Base-by-base conservation (phyloP, 2,113 vertebrate genomes). In the Polypterus bichir region DNA sequence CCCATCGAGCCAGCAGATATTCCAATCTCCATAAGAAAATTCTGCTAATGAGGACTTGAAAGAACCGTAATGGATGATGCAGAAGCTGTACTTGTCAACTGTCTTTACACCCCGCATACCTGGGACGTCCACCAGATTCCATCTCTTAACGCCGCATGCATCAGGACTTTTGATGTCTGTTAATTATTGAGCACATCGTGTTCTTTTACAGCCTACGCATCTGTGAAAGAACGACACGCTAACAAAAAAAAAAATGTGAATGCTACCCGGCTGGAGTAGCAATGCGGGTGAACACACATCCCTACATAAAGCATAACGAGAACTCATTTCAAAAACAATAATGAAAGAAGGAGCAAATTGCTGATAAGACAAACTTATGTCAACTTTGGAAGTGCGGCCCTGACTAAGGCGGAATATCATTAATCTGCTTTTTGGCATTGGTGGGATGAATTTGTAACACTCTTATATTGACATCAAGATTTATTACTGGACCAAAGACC, bases 401-500 rank as follows among this genome's bases (percentile, higher is more conserved):
- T 27, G 27, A 27, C 27, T 27, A 27, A 27, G 27, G 27, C 46
- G 8, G 46, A 53, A 57, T 47, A 51, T 47, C 59, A 57, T 6
- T 6, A 47, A 46, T 55, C 8, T 27, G 7, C 48, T 49, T 9
- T 46, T 5, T 11, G 47, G 44, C 44, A 10, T 27, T 51, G 53
- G 47, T 8, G 5, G 59, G 59, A 44, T 64, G 62, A 57, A 54
- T 54, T 58, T 44, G 57, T 9, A 7, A 6, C 48, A 51, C 47
- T 58, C 46, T 57, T 45, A 9, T 8, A 27, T 27, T 55, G 54
- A 49, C 62, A 56, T 47, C 7, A 58, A 49, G 54, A 63, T 64
- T 10, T 49, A 64, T 64, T 45, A 52, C n/a, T 27, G 10, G 11
- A 47, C 55, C 62, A 58, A 48, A 49, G 56, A 49, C 49, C 27